A percentile compares a stretch with the other conserved stretches of the same genome.
phyloP scores from a whole-genome alignment of 37 sponge, comb jelly and placozoan genomes.

The Chondrilla cf. caribensis region DNA sequence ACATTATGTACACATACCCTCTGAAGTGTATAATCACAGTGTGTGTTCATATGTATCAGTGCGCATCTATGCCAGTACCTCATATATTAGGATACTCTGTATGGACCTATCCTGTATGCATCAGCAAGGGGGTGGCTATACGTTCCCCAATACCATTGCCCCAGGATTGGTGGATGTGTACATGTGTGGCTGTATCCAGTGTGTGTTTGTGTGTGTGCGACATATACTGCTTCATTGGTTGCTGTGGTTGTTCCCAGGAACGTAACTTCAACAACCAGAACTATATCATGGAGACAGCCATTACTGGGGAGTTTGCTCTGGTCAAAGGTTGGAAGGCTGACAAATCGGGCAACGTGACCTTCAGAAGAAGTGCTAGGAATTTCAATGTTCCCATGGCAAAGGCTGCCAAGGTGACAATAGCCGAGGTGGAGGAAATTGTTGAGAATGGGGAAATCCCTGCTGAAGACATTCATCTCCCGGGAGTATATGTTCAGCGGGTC shows the following conservation, averaged over 20 bases:
- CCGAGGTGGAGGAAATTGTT: conserved; percentile 97
- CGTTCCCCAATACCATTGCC: no score
- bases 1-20: no score
- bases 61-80: not conserved
- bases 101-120: no score
- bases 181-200: no score
- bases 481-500: conserved; percentile 85
- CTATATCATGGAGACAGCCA: conserved; percentile 94
- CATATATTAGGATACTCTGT: no score
- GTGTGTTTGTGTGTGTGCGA: not conserved
- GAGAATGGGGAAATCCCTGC: conserved; percentile 73
- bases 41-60: not conserved
- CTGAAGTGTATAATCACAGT: not conserved
- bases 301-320: conserved; percentile 90
- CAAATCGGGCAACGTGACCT: conserved; percentile 77
- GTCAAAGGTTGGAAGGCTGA: conserved; percentile 96
- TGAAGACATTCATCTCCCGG: conserved; percentile 83
- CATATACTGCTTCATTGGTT: not conserved
- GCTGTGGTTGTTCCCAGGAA: conserved; percentile 27
- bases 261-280: conserved; percentile 76
- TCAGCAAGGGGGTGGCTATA: no score
- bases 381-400: conserved; percentile 96
- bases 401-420: conserved; percentile 85
- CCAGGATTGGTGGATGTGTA: no score
- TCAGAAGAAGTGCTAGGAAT: conserved; percentile 84